Conservation (phyloP, 2,113 vertebrate species). For the Gobius niger region DNA sequence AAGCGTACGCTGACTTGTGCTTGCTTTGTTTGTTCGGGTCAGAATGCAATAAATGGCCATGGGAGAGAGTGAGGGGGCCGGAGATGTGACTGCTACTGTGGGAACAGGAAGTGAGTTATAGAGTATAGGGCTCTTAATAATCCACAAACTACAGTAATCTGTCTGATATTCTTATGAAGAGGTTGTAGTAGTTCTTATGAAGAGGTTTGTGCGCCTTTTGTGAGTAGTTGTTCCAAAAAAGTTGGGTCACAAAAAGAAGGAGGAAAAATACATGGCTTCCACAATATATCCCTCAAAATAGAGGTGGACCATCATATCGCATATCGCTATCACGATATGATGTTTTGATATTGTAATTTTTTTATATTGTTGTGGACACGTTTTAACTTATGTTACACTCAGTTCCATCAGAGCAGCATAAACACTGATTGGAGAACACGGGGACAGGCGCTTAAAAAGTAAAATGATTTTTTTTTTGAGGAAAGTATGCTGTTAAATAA, state of each 20-base stretch:
- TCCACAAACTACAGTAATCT: constrained; percentile 63
- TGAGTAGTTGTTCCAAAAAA: not conserved
- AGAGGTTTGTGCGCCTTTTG: constrained; percentile 22
- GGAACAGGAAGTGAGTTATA: constrained; percentile 76
- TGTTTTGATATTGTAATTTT: too few relatives aligned
- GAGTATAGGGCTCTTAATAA: constrained; percentile 52
- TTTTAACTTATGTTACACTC: too few relatives aligned
- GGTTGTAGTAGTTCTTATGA: constrained; percentile 43
- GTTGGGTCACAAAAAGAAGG: not conserved
- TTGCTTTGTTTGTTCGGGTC: constrained; percentile 17
- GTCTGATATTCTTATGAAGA: constrained; percentile 55
- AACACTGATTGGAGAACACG: too few relatives aligned
- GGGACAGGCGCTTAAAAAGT: too few relatives aligned
- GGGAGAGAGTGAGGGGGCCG: constrained; percentile 48
- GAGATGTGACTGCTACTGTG: constrained; percentile 53
- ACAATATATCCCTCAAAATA: too few relatives aligned
- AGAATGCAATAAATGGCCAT: constrained; percentile 26
- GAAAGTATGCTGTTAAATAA: too few relatives aligned
- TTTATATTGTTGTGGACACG: too few relatives aligned
- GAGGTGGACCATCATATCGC: too few relatives aligned
- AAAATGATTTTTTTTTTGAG: too few relatives aligned
- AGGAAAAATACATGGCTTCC: not conserved
- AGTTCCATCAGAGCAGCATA: too few relatives aligned
- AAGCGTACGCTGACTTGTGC: constrained; percentile 31
- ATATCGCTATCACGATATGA: too few relatives aligned